phyloP scores from a whole-genome alignment of 1,140 invertebrate genomes.

The Megathymus violae region DNA sequence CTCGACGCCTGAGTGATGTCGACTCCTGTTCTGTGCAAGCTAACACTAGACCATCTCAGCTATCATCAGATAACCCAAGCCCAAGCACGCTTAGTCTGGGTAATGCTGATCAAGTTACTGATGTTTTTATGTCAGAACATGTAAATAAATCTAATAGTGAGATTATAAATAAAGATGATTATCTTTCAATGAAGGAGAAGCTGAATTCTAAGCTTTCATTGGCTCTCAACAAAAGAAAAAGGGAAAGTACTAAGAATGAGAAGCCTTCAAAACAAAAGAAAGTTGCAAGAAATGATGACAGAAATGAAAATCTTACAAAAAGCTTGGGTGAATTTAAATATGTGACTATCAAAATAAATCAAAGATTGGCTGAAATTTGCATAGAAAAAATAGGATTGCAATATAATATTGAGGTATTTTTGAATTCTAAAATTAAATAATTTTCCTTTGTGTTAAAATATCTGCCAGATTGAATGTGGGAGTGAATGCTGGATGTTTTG shows the following conservation, averaged over 20 bases:
- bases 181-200: constrained; percentile 75
- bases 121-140: constrained; percentile 57
- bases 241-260: constrained; percentile 61
- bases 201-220: constrained; percentile 71
- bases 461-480: not conserved
- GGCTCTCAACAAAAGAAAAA: constrained; percentile 75
- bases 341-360: constrained; percentile 62
- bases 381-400: constrained; percentile 56
- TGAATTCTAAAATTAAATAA: constrained; percentile 2
- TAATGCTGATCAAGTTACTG: constrained; percentile 31
- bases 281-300: constrained; percentile 40
- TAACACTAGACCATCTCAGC: constrained; percentile 30
- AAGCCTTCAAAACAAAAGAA: constrained; percentile 69
- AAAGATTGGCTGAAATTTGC: constrained; percentile 65
- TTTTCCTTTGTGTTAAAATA: not conserved
- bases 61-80: constrained; percentile 36
- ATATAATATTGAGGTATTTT: constrained; percentile 64
- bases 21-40: constrained; percentile 47
- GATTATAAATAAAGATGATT: constrained; percentile 73
- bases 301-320: constrained; percentile 41
- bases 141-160: constrained; percentile 47
- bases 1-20: constrained; percentile 73
- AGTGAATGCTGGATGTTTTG: not conserved
- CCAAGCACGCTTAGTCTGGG: constrained; percentile 23
- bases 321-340: constrained; percentile 51